These are phyloP conservation scores for Oreohelix idahoensis DNA, from an alignment of 1,140 invertebrate genomes.

Conservation along the genomic window DNA sequence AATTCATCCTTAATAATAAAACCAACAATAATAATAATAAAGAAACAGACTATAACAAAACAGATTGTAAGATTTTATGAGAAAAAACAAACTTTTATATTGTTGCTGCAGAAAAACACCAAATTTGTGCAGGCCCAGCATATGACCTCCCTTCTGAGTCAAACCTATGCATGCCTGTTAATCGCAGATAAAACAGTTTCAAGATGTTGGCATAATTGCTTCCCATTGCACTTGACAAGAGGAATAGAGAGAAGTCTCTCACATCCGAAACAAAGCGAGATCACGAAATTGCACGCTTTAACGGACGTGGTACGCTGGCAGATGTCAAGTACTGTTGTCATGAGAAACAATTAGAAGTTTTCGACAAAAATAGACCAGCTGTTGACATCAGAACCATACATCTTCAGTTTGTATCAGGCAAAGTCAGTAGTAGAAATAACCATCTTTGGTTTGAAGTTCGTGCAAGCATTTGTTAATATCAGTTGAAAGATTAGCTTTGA, in stretches of 20 bases:
- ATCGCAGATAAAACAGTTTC: neutral
- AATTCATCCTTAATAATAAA: too few species aligned
- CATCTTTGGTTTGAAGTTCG: neutral
- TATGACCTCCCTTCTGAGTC: neutral
- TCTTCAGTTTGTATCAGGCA: neutral
- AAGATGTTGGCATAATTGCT: neutral
- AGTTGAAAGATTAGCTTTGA: too few species aligned
- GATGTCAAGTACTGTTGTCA: neutral
- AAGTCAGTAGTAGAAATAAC: neutral
- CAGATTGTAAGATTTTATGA: too few species aligned
- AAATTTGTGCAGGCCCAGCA: too few species aligned
- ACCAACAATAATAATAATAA: too few species aligned
- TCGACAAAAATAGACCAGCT: neutral
- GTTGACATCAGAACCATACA: too few species aligned
- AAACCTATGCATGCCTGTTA: neutral
- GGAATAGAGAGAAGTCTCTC: neutral
- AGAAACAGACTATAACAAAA: too few species aligned
- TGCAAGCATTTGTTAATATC: too few species aligned
- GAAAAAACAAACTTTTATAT: too few species aligned
- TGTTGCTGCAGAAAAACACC: too few species aligned
- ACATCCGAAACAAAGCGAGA: neutral
- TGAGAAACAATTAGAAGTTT: neutral
- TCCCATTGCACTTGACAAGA: neutral
- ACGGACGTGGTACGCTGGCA: neutral
- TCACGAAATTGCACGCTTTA: neutral